Base-by-base conservation (phyloP, 2,113 vertebrate species). In the Tenebrosternarchus preto region DNA sequence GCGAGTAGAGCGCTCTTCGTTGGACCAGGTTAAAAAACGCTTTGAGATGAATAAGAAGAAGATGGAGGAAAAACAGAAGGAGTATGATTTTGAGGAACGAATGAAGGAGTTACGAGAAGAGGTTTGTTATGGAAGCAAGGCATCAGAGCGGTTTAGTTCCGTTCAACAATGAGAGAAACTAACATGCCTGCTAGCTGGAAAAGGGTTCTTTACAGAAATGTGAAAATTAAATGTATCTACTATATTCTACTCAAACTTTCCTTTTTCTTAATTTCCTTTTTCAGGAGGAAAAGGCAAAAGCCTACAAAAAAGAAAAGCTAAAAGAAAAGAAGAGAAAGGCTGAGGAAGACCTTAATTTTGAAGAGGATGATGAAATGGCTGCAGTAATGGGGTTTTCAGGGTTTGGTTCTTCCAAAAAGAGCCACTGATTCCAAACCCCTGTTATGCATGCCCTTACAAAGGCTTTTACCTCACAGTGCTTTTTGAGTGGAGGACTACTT, bases 321-420 rank as follows among this genome's bases (percentile, higher is more conserved):
- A 95, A 95, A 88, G 96, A 99, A 91, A 93, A 96, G 90, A 99
- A 99, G 80, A 92, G 98, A 24, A 94, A 95, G 80, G 97, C 96
- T 0, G 97, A 98, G 82, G 97, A 98, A 46, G 97, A 99, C 53
- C 87, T 97, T 85, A 94, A 95, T 2, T 95, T 98, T 22, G 97
- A 99, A 89, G 97, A 98, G 53, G 95, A 99, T 1, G 96, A 98
- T 3, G 98, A 99, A 83, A 98, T 99, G 98, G 96, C 97, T 20
- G 98, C 98, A 7, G 95, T 99, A 77, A 99, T 99, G 98, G 98
- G 98, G 19, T 99, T 99, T 89, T 98, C 96, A 39, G 96, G 97
- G 2, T 99, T 99, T 0, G 95, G 97, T 70, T 96, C 96, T 0
- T 94, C 96, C 56, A 99, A 99, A 91, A 99, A 98, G 92, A 94